Conservation (phyloP, 2,113 vertebrate species). For the Hoplias malabaricus region DNA sequence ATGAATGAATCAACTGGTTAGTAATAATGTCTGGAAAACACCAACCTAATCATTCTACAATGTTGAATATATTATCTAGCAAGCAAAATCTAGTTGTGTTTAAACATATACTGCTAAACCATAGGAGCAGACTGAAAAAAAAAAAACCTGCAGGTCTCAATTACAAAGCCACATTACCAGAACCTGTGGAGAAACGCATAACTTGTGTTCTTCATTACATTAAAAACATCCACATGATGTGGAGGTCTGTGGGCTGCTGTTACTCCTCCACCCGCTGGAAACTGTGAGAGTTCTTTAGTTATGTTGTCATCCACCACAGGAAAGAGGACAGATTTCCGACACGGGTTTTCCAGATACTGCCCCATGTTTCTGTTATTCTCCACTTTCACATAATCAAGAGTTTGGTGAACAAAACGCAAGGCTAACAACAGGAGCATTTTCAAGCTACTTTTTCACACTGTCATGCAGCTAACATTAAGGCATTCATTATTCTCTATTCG, state of each 20-base stretch:
- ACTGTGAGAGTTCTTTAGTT: not conserved
- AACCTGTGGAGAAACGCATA: not conserved
- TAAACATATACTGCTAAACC: not conserved
- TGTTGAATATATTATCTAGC: not conserved
- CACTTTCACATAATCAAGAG: not conserved
- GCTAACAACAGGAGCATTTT: not conserved
- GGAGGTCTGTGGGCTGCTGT: not conserved
- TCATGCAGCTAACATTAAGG: no score
- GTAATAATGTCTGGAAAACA: not conserved
- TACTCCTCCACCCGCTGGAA: not conserved
- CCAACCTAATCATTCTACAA: not conserved
- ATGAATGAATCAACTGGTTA: not conserved
- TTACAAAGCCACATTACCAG: not conserved
- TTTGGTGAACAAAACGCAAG: not conserved
- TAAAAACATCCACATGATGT: not conserved
- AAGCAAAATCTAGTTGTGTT: not conserved
- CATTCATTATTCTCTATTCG: no score
- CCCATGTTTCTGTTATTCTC: not conserved
- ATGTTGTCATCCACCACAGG: slow-evolving; percentile 31
- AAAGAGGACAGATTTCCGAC: not conserved
- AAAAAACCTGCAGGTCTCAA: not conserved
- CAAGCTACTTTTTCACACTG: not conserved
- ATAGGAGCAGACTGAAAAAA: not conserved
- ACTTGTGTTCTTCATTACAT: not conserved
- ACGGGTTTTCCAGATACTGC: not conserved